Base-by-base conservation (phyloP, 1,140 invertebrate species). In the Triops longicaudatus region DNA sequence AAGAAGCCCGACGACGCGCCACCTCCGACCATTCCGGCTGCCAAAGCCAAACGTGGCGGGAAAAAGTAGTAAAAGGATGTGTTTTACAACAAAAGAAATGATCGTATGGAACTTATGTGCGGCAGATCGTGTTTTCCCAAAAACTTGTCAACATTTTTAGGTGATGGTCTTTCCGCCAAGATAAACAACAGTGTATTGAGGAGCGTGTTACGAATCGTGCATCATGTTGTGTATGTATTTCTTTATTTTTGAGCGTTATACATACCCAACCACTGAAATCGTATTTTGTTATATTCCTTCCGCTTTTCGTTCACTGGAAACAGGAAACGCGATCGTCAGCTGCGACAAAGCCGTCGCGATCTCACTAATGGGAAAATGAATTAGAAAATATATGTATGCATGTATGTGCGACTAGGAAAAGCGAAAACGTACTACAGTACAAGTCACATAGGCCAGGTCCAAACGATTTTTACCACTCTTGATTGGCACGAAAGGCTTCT, bases 1-100 rank as follows among this genome's bases (percentile, higher is more conserved):
- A 73, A 72, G 26, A 77, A 77, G 76, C 42, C 42, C 10, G 76
- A 77, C 17, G 76, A 77, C 9, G 17, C 76, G 26, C 76, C 76
- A 22, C 37, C 72, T 6, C 17, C 22, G 14, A 14, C 17, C 17
- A 28, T 26, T 63, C 73, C 73, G 26, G 76, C 72, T 41, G 43
- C 37, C 26, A 72, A 72, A 27, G 72, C 76, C 0, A 77, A 77
- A 44, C 76, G 76, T 27, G 76, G 76, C 1, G 76, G 76, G 27
- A 77, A 50, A 42, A 77, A 77, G 43, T 77, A 75, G 74, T 26
- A 41, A 14, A 42, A 74, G n/a, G 43, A 74, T 37, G 27, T 37
- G 2, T 37, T 37, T 37, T 7, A 7, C 31, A 37, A 37, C 2
- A 37, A 37, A 37, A 37, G 31, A 37, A 37, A 37, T 2, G 7